Conservation (phyloP, 2,113 vertebrate species). For the Rhodinocichla rosea region DNA sequence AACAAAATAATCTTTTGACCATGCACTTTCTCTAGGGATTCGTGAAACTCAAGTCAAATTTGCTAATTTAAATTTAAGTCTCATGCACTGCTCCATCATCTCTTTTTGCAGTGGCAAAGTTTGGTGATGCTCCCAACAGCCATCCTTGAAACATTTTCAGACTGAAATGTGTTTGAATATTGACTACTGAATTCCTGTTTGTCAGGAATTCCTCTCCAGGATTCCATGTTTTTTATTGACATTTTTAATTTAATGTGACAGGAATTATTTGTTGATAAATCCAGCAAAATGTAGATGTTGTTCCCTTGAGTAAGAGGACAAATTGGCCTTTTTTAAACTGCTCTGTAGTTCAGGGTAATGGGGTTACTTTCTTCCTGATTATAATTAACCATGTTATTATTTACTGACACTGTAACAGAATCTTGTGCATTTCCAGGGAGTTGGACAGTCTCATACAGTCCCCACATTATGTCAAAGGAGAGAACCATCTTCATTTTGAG, state of each 20-base stretch:
- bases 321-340: background rate
- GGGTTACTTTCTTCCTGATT: background rate
- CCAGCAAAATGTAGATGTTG: background rate
- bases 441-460: slow-evolving; percentile 88
- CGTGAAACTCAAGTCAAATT: background rate
- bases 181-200: background rate
- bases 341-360: background rate
- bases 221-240: background rate
- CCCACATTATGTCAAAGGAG: slow-evolving; percentile 82
- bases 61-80: background rate
- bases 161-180: background rate
- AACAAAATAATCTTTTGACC: background rate
- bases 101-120: background rate
- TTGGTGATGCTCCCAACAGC: background rate
- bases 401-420: background rate
- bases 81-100: accelerated
- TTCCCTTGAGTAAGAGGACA: background rate
- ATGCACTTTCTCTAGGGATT: background rate
- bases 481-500: slow-evolving; percentile 91
- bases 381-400: background rate
- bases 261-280: background rate
- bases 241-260: background rate
- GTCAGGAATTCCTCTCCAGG: background rate
- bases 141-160: background rate
- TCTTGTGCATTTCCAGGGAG: slow-evolving; percentile 74